Conservation (phyloP, 2,797 vertebrate species). For the Syngnathus acus region DNA sequence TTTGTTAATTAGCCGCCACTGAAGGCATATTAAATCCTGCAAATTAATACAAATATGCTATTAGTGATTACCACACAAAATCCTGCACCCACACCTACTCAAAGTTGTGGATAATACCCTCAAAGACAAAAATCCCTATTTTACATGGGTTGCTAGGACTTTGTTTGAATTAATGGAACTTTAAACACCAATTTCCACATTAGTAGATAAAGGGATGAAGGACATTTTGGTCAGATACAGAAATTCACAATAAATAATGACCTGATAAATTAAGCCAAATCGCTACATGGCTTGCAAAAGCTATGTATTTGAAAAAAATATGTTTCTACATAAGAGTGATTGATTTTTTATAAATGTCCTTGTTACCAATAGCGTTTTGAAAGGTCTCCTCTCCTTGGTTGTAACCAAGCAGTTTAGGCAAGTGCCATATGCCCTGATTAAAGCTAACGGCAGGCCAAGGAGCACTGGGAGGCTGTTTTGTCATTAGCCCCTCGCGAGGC, state of each 20-base stretch:
- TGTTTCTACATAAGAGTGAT: no score
- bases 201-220: background rate
- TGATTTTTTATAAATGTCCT: no score
- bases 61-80: constrained; percentile 50
- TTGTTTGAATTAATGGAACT: background rate
- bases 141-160: background rate
- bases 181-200: background rate
- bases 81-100: constrained; percentile 37
- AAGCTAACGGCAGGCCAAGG: constrained; percentile 77
- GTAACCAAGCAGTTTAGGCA: constrained; percentile 74
- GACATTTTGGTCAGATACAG: background rate
- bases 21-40: constrained; percentile 69
- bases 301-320: no score
- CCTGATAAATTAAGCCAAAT: no score
- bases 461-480: constrained; percentile 84
- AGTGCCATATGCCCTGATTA: constrained; percentile 92
- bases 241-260: background rate
- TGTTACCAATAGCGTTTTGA: background rate
- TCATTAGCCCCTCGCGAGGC: constrained; percentile 96
- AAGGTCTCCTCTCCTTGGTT: constrained; percentile 27
- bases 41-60: constrained; percentile 76
- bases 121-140: background rate
- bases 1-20: constrained; percentile 73
- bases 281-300: no score
- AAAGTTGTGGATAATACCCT: background rate